These are phyloP conservation scores for Lepidocyrtinus sp. DNA, from an alignment of 2,888 invertebrate species.

Conservation along the genomic window DNA sequence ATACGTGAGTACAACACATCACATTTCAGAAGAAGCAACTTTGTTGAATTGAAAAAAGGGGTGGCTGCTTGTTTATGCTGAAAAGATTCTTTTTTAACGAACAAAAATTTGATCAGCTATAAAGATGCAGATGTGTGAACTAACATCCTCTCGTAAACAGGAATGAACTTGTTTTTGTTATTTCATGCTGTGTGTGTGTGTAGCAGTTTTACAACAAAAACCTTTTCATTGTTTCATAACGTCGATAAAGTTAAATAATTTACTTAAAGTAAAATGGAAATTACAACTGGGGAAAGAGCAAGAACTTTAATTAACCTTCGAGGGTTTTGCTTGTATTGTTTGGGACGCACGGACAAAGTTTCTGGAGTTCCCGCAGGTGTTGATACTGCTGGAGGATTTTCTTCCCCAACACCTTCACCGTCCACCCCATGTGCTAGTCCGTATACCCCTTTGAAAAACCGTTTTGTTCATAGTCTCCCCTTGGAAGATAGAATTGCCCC, in stretches of 20 bases:
- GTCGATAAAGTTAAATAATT: too few relatives aligned
- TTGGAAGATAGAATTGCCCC: slow-evolving; percentile 32
- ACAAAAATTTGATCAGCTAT: background rate
- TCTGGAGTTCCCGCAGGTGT: background rate
- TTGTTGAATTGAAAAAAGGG: too few relatives aligned
- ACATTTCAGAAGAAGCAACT: too few relatives aligned
- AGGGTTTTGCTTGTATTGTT: slow-evolving; percentile 42
- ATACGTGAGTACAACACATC: too few relatives aligned
- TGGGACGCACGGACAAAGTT: slow-evolving; percentile 5
- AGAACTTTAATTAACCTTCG: slow-evolving; percentile 29
- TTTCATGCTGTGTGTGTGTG: too few relatives aligned
- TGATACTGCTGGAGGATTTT: too few relatives aligned
- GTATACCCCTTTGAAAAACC: slow-evolving; percentile 12
- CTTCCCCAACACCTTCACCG: slow-evolving; percentile 20
- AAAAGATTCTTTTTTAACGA: too few relatives aligned
- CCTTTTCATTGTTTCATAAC: too few relatives aligned
- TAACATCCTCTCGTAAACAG: too few relatives aligned
- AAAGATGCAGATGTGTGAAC: too few relatives aligned
- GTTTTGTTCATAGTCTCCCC: slow-evolving; percentile 33
- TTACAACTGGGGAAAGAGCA: background rate
- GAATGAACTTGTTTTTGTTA: background rate
- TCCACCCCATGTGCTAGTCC: slow-evolving; percentile 10
- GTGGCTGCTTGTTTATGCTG: too few relatives aligned
- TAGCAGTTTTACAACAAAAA: too few relatives aligned
- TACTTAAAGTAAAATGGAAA: background rate